Conservation (phyloP, 2,888 invertebrate species). For the Polyommatus iphigenia region DNA sequence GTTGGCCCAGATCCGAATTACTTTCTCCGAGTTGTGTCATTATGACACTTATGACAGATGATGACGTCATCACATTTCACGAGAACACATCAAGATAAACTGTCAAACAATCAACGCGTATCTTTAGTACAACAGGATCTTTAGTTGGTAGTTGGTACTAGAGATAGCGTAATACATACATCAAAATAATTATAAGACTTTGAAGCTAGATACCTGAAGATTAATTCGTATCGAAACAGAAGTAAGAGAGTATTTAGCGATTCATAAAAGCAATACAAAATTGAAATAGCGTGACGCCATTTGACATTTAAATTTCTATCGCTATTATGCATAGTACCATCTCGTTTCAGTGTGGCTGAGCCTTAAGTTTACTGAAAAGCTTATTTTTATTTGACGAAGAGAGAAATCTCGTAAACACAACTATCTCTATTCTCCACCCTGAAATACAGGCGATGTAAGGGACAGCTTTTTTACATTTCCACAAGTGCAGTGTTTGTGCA, state of each 20-base stretch:
- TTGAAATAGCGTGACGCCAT: background rate
- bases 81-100: background rate
- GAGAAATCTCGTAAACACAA: background rate
- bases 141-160: background rate
- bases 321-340: background rate
- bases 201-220: no score
- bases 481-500: background rate
- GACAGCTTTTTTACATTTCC: conserved; percentile 11
- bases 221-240: no score
- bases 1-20: conserved; percentile 16
- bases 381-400: background rate
- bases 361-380: background rate
- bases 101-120: conserved; percentile 4
- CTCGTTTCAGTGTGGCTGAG: background rate
- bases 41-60: conserved; percentile 1
- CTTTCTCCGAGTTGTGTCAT: conserved; percentile 12
- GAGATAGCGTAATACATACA: no score
- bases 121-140: background rate
- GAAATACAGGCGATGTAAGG: background rate
- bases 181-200: no score
- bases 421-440: background rate
- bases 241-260: background rate
- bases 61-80: conserved; percentile 11
- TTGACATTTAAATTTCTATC: no score
- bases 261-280: background rate